A percentile compares a stretch with the other conserved stretches of the same genome.
phyloP scores from a whole-genome alignment of 2,888 invertebrate species.

The Coremacera marginata region DNA sequence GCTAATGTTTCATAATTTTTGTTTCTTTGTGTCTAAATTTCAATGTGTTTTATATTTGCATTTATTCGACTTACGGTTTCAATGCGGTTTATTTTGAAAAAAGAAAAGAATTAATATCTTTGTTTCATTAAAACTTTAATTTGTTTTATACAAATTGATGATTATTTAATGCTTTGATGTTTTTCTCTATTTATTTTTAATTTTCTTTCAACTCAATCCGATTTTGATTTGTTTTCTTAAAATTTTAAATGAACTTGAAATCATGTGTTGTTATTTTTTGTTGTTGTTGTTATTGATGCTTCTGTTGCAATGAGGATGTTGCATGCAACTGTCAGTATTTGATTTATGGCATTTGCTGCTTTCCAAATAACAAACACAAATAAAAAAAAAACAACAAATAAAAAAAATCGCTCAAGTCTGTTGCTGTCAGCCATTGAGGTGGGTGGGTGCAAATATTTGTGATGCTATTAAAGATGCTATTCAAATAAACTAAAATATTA shows the following conservation, averaged over 20 bases:
- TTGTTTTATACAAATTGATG: constrained; percentile 1
- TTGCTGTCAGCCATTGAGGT: not conserved
- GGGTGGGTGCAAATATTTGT: not conserved
- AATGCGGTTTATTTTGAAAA: no score
- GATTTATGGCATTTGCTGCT: constrained; percentile 10
- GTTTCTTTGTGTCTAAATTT: no score
- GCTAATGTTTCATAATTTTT: no score
- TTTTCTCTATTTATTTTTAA: not conserved
- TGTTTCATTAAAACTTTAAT: constrained; percentile 2
- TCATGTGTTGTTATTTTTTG: not conserved
- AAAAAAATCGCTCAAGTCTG: not conserved
- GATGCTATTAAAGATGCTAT: not conserved
- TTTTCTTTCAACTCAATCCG: not conserved
- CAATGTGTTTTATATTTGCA: no score
- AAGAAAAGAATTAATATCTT: not conserved
- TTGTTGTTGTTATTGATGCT: not conserved
- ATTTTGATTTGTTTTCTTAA: not conserved
- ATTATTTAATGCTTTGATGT: not conserved
- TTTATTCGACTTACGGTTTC: no score
- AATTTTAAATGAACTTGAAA: constrained; percentile 26
- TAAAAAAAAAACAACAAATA: not conserved
- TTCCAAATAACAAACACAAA: not conserved
- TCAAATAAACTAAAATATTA: not conserved
- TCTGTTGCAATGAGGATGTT: constrained; percentile 4
- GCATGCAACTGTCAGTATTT: constrained; percentile 12